Evolutionary conservation across 2,797 vertebrate species (phyloP).

Genomic region (Euthynnus affinis): DNA sequence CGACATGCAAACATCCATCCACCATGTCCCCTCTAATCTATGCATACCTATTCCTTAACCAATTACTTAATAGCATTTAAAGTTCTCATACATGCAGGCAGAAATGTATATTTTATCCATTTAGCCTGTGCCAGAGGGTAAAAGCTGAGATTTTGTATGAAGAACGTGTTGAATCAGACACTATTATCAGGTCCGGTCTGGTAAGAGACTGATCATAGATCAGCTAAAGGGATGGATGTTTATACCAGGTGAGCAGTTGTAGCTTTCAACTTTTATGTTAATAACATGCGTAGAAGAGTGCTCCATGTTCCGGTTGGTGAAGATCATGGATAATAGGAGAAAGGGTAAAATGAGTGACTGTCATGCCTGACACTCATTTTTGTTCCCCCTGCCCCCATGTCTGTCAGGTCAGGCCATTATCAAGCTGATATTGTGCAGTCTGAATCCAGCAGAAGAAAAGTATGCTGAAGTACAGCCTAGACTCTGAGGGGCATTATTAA

Average conservation of each 20-base stretch:
- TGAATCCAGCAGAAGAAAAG: background rate
- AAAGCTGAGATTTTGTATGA: slow-evolving; percentile 10
- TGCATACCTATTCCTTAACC: background rate
- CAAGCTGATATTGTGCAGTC: too few relatives aligned
- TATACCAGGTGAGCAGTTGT: too few relatives aligned
- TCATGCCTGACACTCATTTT: too few relatives aligned
- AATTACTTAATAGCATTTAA: background rate
- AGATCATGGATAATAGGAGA: too few relatives aligned
- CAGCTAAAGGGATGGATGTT: too few relatives aligned
- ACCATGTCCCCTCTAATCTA: background rate
- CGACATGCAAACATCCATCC: background rate
- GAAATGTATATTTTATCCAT: background rate
- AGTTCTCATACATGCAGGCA: background rate
- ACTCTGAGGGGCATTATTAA: too few relatives aligned
- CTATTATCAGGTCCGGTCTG: background rate
- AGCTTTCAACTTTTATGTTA: too few relatives aligned
- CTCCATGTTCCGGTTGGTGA: too few relatives aligned
- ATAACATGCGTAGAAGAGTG: too few relatives aligned
- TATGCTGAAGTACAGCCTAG: background rate
- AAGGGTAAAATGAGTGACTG: too few relatives aligned
- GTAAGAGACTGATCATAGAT: background rate
- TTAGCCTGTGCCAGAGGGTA: background rate
- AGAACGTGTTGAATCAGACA: background rate
- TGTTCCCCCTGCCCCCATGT: too few relatives aligned
- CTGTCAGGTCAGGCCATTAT: too few relatives aligned